Evolutionary conservation across 2,113 vertebrate genomes (phyloP).

Genomic region (Sylvia atricapilla): DNA sequence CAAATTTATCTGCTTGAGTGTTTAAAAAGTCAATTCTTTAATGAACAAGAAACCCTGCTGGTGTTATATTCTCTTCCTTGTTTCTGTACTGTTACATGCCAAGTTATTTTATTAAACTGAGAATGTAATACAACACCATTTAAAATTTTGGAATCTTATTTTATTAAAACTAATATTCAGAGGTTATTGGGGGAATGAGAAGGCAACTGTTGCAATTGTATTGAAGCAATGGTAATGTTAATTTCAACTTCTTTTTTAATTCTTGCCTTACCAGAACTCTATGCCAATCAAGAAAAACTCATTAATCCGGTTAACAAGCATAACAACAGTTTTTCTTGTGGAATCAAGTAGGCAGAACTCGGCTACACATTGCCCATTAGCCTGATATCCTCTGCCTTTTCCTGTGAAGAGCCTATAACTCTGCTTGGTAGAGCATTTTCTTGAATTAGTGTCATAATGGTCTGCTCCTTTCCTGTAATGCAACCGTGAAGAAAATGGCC

Average conservation of each 20-base stretch:
- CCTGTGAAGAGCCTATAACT: background rate
- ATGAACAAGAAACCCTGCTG: slow-evolving; percentile 43
- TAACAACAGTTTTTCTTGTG: slow-evolving; percentile 44
- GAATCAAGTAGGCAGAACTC: slow-evolving; percentile 45
- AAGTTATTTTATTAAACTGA: slow-evolving; percentile 53
- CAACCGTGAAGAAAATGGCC: background rate
- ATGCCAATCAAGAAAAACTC: slow-evolving; percentile 37
- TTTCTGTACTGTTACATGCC: background rate
- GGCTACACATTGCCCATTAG: background rate
- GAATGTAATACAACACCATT: slow-evolving; percentile 32
- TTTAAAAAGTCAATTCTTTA: slow-evolving; percentile 53
- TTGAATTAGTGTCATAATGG: background rate
- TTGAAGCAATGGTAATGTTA: background rate
- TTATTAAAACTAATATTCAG: slow-evolving; percentile 36
- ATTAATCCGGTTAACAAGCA: slow-evolving; percentile 54
- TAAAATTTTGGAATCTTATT: slow-evolving; percentile 44
- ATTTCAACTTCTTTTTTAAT: slow-evolving; percentile 1
- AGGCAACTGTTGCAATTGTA: slow-evolving; percentile 25
- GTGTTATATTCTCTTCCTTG: slow-evolving; percentile 31
- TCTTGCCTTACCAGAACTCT: slow-evolving; percentile 30
- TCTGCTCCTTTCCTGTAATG: background rate
- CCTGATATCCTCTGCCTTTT: background rate
- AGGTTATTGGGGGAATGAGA: slow-evolving; percentile 23
- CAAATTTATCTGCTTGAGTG: slow-evolving; percentile 22
- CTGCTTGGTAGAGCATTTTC: background rate